Base-by-base conservation (phyloP, 2,113 vertebrate species). In the Mus musculus region DNA sequence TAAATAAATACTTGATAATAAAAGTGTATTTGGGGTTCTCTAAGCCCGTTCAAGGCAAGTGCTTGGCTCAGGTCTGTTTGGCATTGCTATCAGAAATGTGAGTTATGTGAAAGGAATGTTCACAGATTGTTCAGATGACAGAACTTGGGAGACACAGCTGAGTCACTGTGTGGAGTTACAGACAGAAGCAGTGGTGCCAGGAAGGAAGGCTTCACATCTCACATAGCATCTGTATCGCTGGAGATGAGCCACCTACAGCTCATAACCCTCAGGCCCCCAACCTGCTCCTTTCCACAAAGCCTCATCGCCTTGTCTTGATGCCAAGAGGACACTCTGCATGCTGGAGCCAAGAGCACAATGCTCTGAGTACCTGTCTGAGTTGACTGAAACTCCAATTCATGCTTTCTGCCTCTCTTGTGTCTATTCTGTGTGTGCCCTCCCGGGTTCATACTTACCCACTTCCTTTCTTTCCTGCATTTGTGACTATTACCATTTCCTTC, bases 11-110 rank as follows among this genome's bases (percentile, higher is more conserved):
- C 46, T 93, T 95, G 22, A 10, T 77, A 67, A 92, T 77, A 39
- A 81, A 90, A 80, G 14, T 36, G 0, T 67, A 52, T 90, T 88
- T 82, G 85, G 61, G 90, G 76, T 82, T 82, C 67, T n/a, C 67
- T 28, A 20, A 54, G n/a, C n/a, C 28, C 0, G 6, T 30, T 96
- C 94, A 63, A 56, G 16, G 75, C 65, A 52, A 71, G 59, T 14
- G 7, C 73, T 89, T 69, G n/a, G 65, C 69, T 95, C 85, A 22
- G 46, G 33, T 46, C 84, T 39, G 56, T 33, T 89, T 30, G 56
- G 49, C 26, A 56, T 91, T 93, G 90, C 89, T 61, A 59, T 85
- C n/a, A 71, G 69, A 19, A 56, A 61, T 28, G 42, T 85, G 94
- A 88, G 54, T 49, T 24, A 92, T 11, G 14, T n/a, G 28, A 33